Conservation (phyloP, 2,888 invertebrate genomes). For the Orchesellides sinensis region DNA sequence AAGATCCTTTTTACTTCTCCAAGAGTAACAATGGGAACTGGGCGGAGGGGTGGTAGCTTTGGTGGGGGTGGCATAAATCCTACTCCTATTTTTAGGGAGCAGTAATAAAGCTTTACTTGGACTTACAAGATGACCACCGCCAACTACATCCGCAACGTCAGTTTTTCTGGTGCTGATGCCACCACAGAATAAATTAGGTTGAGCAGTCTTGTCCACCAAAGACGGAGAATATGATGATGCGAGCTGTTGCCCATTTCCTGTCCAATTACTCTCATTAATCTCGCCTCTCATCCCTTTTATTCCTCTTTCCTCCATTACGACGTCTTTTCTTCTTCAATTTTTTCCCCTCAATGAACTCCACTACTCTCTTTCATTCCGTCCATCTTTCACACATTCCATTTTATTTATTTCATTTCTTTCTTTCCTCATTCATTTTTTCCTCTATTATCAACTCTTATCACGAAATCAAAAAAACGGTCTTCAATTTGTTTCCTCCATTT, state of each 20-base stretch:
- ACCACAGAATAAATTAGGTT: slow-evolving; percentile 24
- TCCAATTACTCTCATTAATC: slow-evolving; percentile 58
- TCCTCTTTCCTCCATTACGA: background rate
- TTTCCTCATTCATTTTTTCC: no score
- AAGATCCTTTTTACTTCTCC: background rate
- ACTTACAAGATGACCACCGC: background rate
- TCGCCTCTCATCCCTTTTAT: slow-evolving; percentile 22
- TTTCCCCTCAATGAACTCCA: background rate
- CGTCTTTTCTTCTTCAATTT: background rate
- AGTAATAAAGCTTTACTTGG: background rate
- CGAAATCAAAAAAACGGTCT: no score
- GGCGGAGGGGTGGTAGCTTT: background rate
- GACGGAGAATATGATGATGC: slow-evolving; percentile 43
- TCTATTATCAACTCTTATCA: no score
- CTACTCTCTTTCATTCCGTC: background rate
- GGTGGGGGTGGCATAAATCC: slow-evolving; percentile 70
- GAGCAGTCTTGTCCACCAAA: background rate
- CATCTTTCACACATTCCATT: slow-evolving; percentile 32
- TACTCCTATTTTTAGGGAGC: slow-evolving; percentile 60
- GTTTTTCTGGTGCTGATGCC: background rate
- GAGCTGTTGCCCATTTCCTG: slow-evolving; percentile 44
- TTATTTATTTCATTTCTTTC: background rate
- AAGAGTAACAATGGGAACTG: background rate
- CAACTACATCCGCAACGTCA: background rate
- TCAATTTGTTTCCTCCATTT: no score